Base-by-base conservation (phyloP, 2,113 vertebrate genomes). In the Hoplias malabaricus region DNA sequence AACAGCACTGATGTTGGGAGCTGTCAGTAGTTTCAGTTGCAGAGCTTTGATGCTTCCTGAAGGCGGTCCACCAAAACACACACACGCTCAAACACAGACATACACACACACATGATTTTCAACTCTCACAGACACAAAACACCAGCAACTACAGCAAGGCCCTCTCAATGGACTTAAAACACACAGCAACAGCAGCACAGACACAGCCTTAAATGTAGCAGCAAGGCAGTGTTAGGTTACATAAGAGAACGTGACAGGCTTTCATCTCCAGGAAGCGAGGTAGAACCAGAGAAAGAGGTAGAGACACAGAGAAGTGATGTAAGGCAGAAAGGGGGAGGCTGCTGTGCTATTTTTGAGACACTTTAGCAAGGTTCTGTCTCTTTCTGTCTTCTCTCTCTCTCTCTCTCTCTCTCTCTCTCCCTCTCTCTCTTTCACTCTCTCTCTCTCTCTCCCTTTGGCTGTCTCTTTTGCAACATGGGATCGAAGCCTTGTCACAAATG, bases 171-270 rank as follows among this genome's bases (percentile, higher is more conserved):
- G 72, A 43, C 8, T 13, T 13, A 63, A 66, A 73, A 65, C 57
- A 69, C 33, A 73, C 63, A 71, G 54, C 40, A 16, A 27, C 48
- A n/a, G 33, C 12, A 10, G 54, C 27, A 57, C 71, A 75, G 75
- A 81, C 67, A 34, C 33, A 75, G 59, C 57, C 56, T 34, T 48
- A 69, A 78, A 81, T 80, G 70, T 80, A 70, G 69, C 65, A 74
- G 82, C 75, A 62, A 77, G 72, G 63, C 66, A 76, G 61, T 7
- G 40, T 59, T 78, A 63, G 38, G 72, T 85, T 87, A 82, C 59
- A 83, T 86, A 87, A 84, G 77, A 84, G 84, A 86, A 84, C 81
- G 83, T 86, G 84, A 86, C 84, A 84, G 34, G 81, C 86, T 86
- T 86, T 86, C 78, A 87, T 87, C 79, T 81, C 59, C 63, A 67